Percentiles rank a stretch among this genome's conserved stretches.
These are phyloP conservation scores for Lithodes maja DNA, from an alignment of 2,888 invertebrate genomes.

Conservation along the genomic window DNA sequence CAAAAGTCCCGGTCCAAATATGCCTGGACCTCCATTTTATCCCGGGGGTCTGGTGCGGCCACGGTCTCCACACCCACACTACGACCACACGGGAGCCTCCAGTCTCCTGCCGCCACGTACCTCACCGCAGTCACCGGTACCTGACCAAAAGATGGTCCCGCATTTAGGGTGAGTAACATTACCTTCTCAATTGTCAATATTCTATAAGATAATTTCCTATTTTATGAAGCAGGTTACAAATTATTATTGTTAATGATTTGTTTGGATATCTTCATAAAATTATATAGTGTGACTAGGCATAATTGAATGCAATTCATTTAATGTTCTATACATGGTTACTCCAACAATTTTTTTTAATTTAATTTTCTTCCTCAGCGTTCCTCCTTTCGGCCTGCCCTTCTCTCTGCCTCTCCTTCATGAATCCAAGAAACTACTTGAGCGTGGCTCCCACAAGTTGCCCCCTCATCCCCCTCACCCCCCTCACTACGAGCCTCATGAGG, in stretches of 20 bases:
- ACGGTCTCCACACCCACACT: conserved; percentile 66
- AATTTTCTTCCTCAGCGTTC: conserved; percentile 50
- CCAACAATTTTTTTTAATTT: background rate
- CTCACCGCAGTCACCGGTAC: conserved; percentile 69
- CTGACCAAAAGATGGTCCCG: conserved; percentile 62
- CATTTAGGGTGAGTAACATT: conserved; percentile 59
- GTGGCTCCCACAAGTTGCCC: conserved; percentile 62
- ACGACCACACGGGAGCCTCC: conserved; percentile 57
- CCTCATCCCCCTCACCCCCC: conserved; percentile 37
- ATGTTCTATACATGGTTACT: background rate
- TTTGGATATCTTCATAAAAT: too few species aligned
- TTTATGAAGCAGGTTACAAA: too few species aligned
- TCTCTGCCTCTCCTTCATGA: conserved; percentile 67
- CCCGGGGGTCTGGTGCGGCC: conserved; percentile 63
- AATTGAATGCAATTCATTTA: background rate
- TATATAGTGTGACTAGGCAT: too few species aligned
- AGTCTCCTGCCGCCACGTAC: conserved; percentile 68
- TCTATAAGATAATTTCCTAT: too few species aligned
- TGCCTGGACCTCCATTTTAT: conserved; percentile 61
- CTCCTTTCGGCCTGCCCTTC: conserved; percentile 69
- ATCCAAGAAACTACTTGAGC: conserved; percentile 68
- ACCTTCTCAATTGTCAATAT: too few species aligned
- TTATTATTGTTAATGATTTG: too few species aligned
- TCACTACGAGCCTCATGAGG: conserved; percentile 64
- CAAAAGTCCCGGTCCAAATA: conserved; percentile 62